Conservation (phyloP, 2,113 vertebrate species). For the Ondatra zibethicus region DNA sequence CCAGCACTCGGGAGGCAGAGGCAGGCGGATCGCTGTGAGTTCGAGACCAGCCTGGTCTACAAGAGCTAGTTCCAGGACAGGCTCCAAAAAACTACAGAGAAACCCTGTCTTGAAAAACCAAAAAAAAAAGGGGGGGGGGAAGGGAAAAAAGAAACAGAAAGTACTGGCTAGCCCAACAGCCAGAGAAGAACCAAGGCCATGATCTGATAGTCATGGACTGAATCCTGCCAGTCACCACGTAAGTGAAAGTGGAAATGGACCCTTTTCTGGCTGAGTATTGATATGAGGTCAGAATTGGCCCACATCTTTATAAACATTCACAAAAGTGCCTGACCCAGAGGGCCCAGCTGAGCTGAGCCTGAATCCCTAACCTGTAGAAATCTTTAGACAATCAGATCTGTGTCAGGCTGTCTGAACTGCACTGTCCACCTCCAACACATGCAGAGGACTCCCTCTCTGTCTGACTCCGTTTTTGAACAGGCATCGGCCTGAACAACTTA, state of each 20-base stretch:
- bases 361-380: conserved; percentile 2
- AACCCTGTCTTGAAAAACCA: no score
- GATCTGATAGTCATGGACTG: background rate
- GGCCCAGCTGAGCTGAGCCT: background rate
- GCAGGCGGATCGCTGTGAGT: no score
- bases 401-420: background rate
- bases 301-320: background rate
- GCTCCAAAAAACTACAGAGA: no score
- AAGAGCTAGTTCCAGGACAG: no score
- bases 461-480: background rate
- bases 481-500: background rate
- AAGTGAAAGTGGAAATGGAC: background rate
- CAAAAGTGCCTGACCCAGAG: background rate
- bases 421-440: background rate
- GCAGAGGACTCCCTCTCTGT: background rate
- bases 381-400: background rate
- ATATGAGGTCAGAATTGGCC: background rate
- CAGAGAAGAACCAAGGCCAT: background rate
- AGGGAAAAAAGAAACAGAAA: background rate
- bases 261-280: background rate
- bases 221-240: background rate
- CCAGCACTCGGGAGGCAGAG: no score
- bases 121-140: no score
- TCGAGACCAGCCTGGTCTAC: no score
- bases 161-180: background rate